These are phyloP conservation scores for Cyclargus thomasi DNA, from an alignment of 1,140 invertebrate genomes.

Conservation along the genomic window DNA sequence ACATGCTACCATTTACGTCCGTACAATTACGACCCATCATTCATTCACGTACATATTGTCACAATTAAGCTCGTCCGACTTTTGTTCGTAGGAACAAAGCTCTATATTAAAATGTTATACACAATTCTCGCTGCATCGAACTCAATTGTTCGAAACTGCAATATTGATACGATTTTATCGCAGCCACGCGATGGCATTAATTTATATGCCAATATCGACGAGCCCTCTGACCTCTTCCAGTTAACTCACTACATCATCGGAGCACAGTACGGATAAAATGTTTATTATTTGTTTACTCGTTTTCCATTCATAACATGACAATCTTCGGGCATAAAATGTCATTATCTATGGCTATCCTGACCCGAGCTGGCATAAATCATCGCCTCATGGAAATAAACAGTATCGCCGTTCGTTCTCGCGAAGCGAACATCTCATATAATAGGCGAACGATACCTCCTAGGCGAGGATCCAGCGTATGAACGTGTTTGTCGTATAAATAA, in stretches of 20 bases:
- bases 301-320: background rate
- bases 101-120: background rate
- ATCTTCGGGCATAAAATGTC: too few species aligned
- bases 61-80: background rate
- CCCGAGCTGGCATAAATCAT: too few species aligned
- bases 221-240: constrained; percentile 36
- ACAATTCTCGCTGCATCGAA: background rate
- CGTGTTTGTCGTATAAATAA: constrained; percentile 7
- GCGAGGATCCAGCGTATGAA: background rate
- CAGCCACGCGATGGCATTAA: constrained; percentile 28
- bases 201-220: constrained; percentile 37
- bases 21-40: too few species aligned
- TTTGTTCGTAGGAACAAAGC: background rate
- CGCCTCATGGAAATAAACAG: too few species aligned
- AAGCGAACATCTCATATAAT: too few species aligned
- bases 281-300: constrained; percentile 4
- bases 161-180: constrained; percentile 30
- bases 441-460: too few species aligned
- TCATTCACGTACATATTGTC: too few species aligned
- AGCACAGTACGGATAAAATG: constrained; percentile 8
- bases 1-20: constrained; percentile 37
- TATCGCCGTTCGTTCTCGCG: too few species aligned
- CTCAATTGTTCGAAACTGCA: constrained; percentile 21
- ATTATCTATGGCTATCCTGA: too few species aligned
- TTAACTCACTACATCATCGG: constrained; percentile 22